These are phyloP conservation scores for Drosophila infuscata DNA, from an alignment of 2,888 invertebrate species.

Conservation along the genomic window DNA sequence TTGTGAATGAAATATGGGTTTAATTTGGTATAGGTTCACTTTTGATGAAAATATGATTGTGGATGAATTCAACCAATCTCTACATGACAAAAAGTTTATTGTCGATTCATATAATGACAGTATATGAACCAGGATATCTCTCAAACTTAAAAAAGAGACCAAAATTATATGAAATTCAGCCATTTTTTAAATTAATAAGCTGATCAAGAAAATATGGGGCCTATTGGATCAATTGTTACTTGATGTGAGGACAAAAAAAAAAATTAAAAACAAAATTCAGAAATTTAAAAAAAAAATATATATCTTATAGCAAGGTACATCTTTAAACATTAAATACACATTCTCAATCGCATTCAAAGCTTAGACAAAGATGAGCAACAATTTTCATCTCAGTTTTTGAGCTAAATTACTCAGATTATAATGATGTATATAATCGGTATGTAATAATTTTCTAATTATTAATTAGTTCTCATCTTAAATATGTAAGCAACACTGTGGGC, in stretches of 20 bases:
- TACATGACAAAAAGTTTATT: not conserved
- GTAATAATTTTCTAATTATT: not conserved
- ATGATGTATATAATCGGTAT: not conserved
- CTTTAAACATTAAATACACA: not conserved
- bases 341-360: not conserved
- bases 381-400: not conserved
- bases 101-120: not conserved
- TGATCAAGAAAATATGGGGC: not conserved
- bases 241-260: not conserved
- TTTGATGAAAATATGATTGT: not conserved
- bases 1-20: not conserved
- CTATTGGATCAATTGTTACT: not conserved
- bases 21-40: not conserved
- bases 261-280: not conserved
- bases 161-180: not conserved
- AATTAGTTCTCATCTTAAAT: not conserved
- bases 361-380: not conserved
- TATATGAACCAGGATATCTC: not conserved
- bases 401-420: not conserved
- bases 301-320: not conserved
- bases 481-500: not conserved
- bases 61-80: not conserved
- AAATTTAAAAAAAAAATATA: accelerated
- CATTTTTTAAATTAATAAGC: not conserved
- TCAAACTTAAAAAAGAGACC: not conserved